A percentile compares a stretch with the other conserved stretches of the same genome.
These are phyloP conservation scores for Penaeus chinensis DNA, from an alignment of 1,140 invertebrate species.

Conservation along the genomic window DNA sequence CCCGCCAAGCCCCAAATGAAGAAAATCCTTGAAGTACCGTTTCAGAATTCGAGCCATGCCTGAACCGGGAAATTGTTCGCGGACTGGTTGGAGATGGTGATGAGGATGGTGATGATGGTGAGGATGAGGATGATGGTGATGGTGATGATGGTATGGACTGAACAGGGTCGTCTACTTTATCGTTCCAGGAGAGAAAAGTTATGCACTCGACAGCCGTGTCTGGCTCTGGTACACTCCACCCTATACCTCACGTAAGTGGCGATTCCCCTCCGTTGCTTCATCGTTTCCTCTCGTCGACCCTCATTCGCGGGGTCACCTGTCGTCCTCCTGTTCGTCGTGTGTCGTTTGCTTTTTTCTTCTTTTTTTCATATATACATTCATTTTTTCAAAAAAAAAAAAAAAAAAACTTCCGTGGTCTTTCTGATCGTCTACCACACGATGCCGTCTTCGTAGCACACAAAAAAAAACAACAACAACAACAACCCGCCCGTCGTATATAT, in stretches of 20 bases:
- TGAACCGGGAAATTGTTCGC: not conserved
- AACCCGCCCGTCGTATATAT: too few relatives aligned
- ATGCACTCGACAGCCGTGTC: slow-evolving; percentile 39
- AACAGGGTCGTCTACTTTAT: slow-evolving; percentile 28
- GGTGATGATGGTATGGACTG: slow-evolving; percentile 21
- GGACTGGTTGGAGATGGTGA: not conserved
- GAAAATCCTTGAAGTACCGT: too few relatives aligned
- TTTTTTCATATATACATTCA: not conserved
- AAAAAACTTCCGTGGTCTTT: too few relatives aligned
- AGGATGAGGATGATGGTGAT: slow-evolving; percentile 16
- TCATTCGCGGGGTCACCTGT: not conserved
- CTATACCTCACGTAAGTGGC: slow-evolving; percentile 47
- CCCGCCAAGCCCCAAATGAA: too few relatives aligned
- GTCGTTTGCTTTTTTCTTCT: not conserved
- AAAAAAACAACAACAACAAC: too few relatives aligned
- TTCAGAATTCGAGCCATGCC: too few relatives aligned
- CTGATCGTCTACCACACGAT: too few relatives aligned
- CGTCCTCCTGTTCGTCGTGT: slow-evolving; percentile 6
- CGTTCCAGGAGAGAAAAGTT: slow-evolving; percentile 41
- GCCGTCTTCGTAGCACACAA: too few relatives aligned
- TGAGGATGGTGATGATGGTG: slow-evolving; percentile 9
- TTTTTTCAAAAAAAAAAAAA: too few relatives aligned
- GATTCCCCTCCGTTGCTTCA: not conserved
- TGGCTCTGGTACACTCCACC: slow-evolving; percentile 46
- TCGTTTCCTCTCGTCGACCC: not conserved